Conservation (phyloP, 2,113 vertebrate genomes). For the Cyanoliseus patagonus region DNA sequence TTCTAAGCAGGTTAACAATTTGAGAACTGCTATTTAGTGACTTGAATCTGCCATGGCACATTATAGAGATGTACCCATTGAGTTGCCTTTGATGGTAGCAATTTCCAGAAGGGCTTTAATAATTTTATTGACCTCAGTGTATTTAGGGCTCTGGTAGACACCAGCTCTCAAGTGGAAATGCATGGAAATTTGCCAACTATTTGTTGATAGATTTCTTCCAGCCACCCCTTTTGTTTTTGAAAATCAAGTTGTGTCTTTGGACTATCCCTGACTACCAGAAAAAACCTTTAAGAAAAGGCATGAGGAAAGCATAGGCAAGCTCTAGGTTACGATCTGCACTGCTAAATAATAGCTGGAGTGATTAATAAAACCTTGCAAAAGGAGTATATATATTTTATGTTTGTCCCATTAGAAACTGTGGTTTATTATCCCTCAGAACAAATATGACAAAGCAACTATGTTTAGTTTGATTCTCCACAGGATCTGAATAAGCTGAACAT, state of each 20-base stretch:
- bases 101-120: neutral
- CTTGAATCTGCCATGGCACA: neutral
- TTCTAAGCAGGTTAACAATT: neutral
- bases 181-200: neutral
- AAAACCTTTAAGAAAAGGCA: neutral
- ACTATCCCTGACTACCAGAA: neutral
- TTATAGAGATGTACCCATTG: neutral
- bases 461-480: neutral
- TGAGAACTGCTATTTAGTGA: neutral
- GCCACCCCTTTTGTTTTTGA: neutral
- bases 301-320: neutral
- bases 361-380: neutral
- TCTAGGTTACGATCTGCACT: neutral
- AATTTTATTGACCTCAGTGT: neutral
- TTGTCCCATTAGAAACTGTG: neutral
- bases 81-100: neutral
- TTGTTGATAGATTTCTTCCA: neutral
- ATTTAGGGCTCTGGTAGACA: neutral
- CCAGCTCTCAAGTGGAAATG: neutral
- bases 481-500: neutral
- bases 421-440: neutral
- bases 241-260: neutral
- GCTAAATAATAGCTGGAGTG: neutral
- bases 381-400: neutral
- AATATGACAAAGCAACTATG: neutral